Conservation (phyloP, 1,140 invertebrate species). For the Drosophila mayri region DNA sequence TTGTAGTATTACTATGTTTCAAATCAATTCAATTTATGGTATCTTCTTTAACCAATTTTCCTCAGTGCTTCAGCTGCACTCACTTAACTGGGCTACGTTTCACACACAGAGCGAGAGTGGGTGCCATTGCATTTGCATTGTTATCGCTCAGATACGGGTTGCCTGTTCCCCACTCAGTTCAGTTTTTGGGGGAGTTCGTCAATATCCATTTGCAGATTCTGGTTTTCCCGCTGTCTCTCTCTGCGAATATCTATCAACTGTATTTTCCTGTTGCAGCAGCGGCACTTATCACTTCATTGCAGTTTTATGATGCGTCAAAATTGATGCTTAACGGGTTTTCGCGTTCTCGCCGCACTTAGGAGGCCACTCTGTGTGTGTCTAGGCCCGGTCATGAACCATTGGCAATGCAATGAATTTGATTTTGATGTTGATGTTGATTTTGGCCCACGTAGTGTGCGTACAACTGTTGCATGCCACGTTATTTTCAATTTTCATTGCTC, state of each 20-base stretch:
- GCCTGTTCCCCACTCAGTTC: slow-evolving; percentile 48
- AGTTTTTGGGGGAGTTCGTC: slow-evolving; percentile 28
- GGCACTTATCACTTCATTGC: slow-evolving; percentile 83
- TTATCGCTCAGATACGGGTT: slow-evolving; percentile 77
- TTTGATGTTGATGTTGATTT: slow-evolving; percentile 63
- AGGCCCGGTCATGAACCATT: slow-evolving; percentile 54
- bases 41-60: background rate
- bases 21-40: too few species aligned
- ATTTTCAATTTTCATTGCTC: slow-evolving; percentile 29
- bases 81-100: background rate
- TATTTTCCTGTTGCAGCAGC: slow-evolving; percentile 70
- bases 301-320: slow-evolving; percentile 84
- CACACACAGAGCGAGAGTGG: background rate
- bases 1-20: too few species aligned
- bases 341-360: slow-evolving; percentile 74
- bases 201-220: slow-evolving; percentile 44
- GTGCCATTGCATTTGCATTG: slow-evolving; percentile 77
- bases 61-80: background rate
- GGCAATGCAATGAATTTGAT: slow-evolving; percentile 73
- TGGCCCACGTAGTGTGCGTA: slow-evolving; percentile 14
- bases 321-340: slow-evolving; percentile 83
- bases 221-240: slow-evolving; percentile 14
- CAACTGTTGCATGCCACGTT: slow-evolving; percentile 66
- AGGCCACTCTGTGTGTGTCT: slow-evolving; percentile 45
- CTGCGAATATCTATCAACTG: slow-evolving; percentile 73